Conservation (phyloP, 2,888 invertebrate genomes). For the Chalcosyrphus nemorum region DNA sequence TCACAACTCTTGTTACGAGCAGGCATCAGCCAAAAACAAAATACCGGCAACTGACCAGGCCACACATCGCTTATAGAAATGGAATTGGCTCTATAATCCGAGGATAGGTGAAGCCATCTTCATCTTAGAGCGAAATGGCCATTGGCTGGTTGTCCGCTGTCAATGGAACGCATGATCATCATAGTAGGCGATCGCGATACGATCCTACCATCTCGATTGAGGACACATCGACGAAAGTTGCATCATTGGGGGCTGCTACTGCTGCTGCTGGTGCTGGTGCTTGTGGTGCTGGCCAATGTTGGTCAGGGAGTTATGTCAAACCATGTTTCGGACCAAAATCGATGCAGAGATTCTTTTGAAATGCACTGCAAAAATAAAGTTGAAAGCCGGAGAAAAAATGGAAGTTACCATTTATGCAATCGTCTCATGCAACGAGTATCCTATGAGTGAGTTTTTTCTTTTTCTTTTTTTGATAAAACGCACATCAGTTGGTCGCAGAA, state of each 20-base stretch:
- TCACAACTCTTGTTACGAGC: slow-evolving; percentile 29
- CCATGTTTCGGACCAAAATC: slow-evolving; percentile 60
- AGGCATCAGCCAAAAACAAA: slow-evolving; percentile 24
- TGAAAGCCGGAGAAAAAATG: slow-evolving; percentile 29
- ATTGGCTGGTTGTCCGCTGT: neutral
- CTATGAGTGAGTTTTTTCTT: neutral
- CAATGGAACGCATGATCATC: neutral
- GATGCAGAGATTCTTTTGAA: slow-evolving; percentile 65
- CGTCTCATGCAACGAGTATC: slow-evolving; percentile 16
- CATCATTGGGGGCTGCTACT: slow-evolving; percentile 40
- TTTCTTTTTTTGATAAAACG: slow-evolving; percentile 42
- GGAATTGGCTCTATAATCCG: neutral
- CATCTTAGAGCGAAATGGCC: slow-evolving; percentile 30
- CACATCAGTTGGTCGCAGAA: slow-evolving; percentile 9
- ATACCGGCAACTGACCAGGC: slow-evolving; percentile 11
- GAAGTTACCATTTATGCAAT: slow-evolving; percentile 50
- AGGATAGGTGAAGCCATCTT: slow-evolving; percentile 60
- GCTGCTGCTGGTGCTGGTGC: neutral
- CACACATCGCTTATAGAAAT: slow-evolving; percentile 20
- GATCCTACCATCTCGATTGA: slow-evolving; percentile 33
- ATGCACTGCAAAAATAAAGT: slow-evolving; percentile 30
- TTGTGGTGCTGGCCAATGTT: slow-evolving; percentile 20
- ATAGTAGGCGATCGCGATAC: slow-evolving; percentile 17
- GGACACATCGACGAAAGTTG: slow-evolving; percentile 30
- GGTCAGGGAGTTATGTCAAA: slow-evolving; percentile 64